Base-by-base conservation (phyloP, 2,797 vertebrate species). In the Gallinago solitaria region DNA sequence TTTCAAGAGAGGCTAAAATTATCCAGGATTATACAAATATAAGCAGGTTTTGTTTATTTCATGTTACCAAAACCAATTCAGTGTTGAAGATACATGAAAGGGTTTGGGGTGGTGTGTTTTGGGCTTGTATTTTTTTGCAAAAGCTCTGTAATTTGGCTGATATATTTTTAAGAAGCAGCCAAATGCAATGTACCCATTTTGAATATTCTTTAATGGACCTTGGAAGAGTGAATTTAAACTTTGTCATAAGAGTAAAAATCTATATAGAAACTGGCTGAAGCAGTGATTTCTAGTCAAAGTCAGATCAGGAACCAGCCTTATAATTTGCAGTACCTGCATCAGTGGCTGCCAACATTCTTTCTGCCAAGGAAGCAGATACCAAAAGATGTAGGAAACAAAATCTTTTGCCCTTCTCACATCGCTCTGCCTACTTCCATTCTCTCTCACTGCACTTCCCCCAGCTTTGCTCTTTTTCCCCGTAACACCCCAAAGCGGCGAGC, bases 21-120 rank as follows among this genome's bases (percentile, higher is more conserved):
- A 95, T 95, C 88, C 80, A 77, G 95, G 91, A 91, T 95, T 96
- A 93, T 53, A 96, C 9, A 95, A 93, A 90, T 77, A 90, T 53
- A 95, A 91, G 74, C 33, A 70, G 39, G 1, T 74, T 83, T 93
- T 45, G 27, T 79, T 77, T 90, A 83, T 88, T 95, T 85, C 41
- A 63, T 77, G 18, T 74, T 67, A 70, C n/a, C 39, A 60, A 76
- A 92, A 74, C 0, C 60, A 91, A 51, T 69, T 89, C 80, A 53
- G 16, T 43, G 33, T 14, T 67, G 35, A 90, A 71, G 50, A 90
- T 27, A 80, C 35, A 70, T 61, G 10, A 45, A 87, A 12, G 9
- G 19, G 4, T 35, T 51, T 70, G 30, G 8, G 27, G 24, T 33
- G 43, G 6, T 41, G 14, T 60, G 32, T 7, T 84, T 82, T n/a